Percentiles rank a stretch among this genome's conserved stretches.
These are phyloP conservation scores for Loris lydekkerianus DNA, from an alignment of 2,797 vertebrate species.

Conservation along the genomic window DNA sequence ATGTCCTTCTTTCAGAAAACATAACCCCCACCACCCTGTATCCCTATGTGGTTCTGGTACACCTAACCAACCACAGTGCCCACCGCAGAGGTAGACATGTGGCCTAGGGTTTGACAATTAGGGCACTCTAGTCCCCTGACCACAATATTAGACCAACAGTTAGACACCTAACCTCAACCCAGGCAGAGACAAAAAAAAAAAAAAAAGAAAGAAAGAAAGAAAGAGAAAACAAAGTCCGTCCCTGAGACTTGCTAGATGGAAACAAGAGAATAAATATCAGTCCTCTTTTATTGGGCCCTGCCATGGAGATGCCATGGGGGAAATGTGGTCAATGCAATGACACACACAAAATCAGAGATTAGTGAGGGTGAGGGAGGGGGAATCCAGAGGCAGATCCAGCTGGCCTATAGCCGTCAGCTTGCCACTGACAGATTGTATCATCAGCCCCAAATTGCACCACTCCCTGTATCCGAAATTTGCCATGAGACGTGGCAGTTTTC, in stretches of 20 bases:
- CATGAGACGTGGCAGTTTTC: background rate
- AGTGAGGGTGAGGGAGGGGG: background rate
- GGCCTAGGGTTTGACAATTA: background rate
- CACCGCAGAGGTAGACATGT: background rate
- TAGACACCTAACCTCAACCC: background rate
- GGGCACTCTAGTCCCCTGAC: background rate
- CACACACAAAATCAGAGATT: background rate
- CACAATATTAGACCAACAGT: background rate
- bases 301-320: background rate
- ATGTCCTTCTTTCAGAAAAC: conserved; percentile 15
- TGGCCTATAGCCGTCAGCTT: background rate
- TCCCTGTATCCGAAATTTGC: conserved; percentile 12
- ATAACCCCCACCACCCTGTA: background rate
- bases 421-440: background rate
- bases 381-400: background rate
- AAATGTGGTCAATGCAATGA: background rate
- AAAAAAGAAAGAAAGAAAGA: background rate
- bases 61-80: background rate
- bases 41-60: background rate
- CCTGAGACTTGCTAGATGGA: conserved; percentile 12
- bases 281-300: background rate
- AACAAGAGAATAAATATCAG: background rate
- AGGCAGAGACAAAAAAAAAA: background rate
- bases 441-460: background rate
- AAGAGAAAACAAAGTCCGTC: background rate